A percentile compares a stretch with the other conserved stretches of the same genome.
Evolutionary conservation across 2,113 vertebrate genomes (phyloP).

Genomic region (Speoplatyrhinus poulsoni): DNA sequence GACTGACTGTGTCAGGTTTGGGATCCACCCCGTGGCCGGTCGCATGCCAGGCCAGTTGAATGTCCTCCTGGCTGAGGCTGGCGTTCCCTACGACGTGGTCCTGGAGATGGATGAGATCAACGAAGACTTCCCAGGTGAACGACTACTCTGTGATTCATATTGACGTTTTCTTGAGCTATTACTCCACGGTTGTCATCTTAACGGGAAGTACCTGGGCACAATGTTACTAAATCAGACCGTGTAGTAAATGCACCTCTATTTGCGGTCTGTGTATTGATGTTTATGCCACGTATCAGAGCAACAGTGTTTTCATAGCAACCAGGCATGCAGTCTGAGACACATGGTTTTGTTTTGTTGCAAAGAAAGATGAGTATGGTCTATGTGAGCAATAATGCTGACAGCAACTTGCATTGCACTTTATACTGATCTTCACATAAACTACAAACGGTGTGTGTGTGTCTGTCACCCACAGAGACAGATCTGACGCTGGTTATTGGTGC

Average conservation of each 20-base stretch:
- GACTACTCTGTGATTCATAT: background rate
- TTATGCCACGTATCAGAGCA: slow-evolving; percentile 53
- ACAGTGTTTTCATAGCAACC: slow-evolving; percentile 68
- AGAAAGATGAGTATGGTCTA: slow-evolving; percentile 46
- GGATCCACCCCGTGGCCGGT: slow-evolving; percentile 85
- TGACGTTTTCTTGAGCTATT: background rate
- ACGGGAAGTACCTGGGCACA: slow-evolving; percentile 1
- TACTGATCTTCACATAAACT: slow-evolving; percentile 12
- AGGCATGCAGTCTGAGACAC: slow-evolving; percentile 60
- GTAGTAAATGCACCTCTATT: slow-evolving; percentile 28
- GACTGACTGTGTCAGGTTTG: slow-evolving; percentile 62
- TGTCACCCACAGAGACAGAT: slow-evolving; percentile 84
- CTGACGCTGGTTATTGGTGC: slow-evolving; percentile 95
- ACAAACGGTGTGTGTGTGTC: slow-evolving; percentile 23
- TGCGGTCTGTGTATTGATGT: slow-evolving; percentile 53
- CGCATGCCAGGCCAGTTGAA: slow-evolving; percentile 98
- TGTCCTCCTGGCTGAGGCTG: slow-evolving; percentile 93
- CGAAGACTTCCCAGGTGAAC: slow-evolving; percentile 89
- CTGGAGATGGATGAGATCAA: slow-evolving; percentile 99
- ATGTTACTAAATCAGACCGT: slow-evolving; percentile 12
- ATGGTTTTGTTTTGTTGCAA: slow-evolving; percentile 75
- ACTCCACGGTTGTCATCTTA: slow-evolving; percentile 5
- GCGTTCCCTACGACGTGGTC: slow-evolving; percentile 96
- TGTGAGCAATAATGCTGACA: slow-evolving; percentile 25
- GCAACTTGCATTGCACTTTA: background rate